Conservation (phyloP, 2,113 vertebrate species). For the Genyomyrus donnyi region DNA sequence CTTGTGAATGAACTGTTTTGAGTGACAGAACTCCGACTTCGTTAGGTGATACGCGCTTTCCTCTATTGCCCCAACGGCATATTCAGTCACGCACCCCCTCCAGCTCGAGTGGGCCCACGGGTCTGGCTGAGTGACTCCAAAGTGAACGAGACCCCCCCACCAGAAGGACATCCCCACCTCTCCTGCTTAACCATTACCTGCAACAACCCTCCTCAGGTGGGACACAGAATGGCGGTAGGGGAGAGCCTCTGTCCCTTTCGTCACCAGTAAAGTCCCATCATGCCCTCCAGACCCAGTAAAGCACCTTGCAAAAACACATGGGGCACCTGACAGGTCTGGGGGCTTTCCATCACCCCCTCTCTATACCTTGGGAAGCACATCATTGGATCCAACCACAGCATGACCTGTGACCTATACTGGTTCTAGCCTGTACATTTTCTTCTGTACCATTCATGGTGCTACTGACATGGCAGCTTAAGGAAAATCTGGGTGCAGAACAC, state of each 20-base stretch:
- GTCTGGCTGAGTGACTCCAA: not conserved
- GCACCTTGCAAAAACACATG: not conserved
- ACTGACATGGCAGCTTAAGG: not conserved
- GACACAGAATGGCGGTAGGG: not conserved
- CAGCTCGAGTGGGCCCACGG: not conserved
- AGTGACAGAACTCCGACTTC: not conserved
- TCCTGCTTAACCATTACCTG: not conserved
- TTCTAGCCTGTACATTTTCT: slow-evolving; percentile 58
- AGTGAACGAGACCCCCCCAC: not conserved
- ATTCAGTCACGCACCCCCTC: not conserved
- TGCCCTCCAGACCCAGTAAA: not conserved
- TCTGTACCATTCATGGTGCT: not conserved
- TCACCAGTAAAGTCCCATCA: not conserved
- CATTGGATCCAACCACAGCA: slow-evolving; percentile 55
- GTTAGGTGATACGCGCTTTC: not conserved
- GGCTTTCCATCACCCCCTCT: not conserved
- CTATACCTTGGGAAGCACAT: not conserved
- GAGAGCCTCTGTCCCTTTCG: not conserved
- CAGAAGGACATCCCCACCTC: not conserved
- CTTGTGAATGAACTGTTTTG: slow-evolving; percentile 40
- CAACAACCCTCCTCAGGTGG: not conserved
- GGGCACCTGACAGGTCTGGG: not conserved
- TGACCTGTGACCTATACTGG: slow-evolving; percentile 60
- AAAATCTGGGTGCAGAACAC: slow-evolving; percentile 43
- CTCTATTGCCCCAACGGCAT: not conserved